These are phyloP conservation scores for Watsonalla binaria DNA, from an alignment of 2,888 invertebrate genomes.

Conservation along the genomic window DNA sequence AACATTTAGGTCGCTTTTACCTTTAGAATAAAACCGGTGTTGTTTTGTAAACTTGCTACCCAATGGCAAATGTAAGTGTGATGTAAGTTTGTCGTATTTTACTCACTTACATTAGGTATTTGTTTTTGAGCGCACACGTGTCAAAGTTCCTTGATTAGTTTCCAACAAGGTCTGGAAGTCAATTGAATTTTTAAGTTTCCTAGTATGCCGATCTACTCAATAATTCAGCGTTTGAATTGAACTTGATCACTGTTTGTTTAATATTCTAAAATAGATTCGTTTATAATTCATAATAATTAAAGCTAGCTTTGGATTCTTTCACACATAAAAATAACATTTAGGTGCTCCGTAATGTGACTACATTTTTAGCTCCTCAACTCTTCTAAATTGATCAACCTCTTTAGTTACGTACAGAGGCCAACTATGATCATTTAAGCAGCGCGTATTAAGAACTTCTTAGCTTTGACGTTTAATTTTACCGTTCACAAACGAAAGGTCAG, in stretches of 20 bases:
- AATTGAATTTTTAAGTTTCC: slow-evolving; percentile 14
- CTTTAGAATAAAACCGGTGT: slow-evolving; percentile 3
- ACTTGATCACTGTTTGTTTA: neutral
- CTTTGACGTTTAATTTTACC: too few relatives aligned
- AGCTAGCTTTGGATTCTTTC: too few relatives aligned
- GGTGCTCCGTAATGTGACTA: too few relatives aligned
- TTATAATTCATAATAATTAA: too few relatives aligned
- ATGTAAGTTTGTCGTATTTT: slow-evolving; percentile 18
- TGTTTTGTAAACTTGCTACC: slow-evolving; percentile 9
- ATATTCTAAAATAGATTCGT: too few relatives aligned
- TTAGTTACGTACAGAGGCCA: too few relatives aligned
- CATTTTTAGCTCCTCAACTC: too few relatives aligned
- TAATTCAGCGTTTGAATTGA: neutral
- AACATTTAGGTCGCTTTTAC: slow-evolving; percentile 2
- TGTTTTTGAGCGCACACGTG: slow-evolving; percentile 18
- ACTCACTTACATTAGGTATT: slow-evolving; percentile 21
- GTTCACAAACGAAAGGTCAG: too few relatives aligned
- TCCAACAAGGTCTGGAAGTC: slow-evolving; percentile 18
- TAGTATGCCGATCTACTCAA: slow-evolving; percentile 11
- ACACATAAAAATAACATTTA: too few relatives aligned
- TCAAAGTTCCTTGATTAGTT: slow-evolving; percentile 26
- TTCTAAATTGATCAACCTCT: too few relatives aligned
- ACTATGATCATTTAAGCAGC: too few relatives aligned
- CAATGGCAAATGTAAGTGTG: slow-evolving; percentile 12
- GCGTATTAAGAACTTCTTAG: too few relatives aligned